Evolutionary conservation across 2,113 vertebrate species (phyloP).

Genomic region (Choloepus hoffmanni): DNA sequence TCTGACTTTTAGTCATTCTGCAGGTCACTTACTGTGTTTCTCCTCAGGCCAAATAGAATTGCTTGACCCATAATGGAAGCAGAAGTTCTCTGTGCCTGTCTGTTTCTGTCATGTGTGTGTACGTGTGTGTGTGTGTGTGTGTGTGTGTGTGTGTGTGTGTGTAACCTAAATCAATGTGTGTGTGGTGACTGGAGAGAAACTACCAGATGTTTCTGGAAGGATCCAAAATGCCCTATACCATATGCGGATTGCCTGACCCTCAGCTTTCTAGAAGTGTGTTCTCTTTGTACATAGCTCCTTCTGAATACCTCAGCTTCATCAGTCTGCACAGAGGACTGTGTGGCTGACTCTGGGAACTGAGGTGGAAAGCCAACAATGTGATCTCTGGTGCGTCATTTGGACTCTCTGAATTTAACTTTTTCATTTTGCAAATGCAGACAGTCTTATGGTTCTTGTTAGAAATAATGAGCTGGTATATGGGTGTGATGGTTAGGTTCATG

Average conservation of each 20-base stretch:
- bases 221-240: not conserved
- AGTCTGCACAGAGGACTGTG: not conserved
- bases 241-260: not conserved
- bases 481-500: too few relatives aligned
- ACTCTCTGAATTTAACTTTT: not conserved
- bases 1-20: not conserved
- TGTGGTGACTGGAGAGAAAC: not conserved
- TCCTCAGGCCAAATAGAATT: not conserved
- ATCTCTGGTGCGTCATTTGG: not conserved
- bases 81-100: not conserved
- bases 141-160: not conserved
- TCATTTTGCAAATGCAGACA: not conserved
- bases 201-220: not conserved
- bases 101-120: not conserved
- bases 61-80: not conserved
- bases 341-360: not conserved
- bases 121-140: not conserved
- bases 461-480: not conserved
- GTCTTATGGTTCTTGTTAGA: not conserved
- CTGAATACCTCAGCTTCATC: not conserved
- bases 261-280: not conserved
- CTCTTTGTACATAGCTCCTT: not conserved
- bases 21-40: not conserved
- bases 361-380: not conserved
- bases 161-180: not conserved